Base-by-base conservation (phyloP, 2,888 invertebrate genomes). In the Hermaeophaga mercurialis region DNA sequence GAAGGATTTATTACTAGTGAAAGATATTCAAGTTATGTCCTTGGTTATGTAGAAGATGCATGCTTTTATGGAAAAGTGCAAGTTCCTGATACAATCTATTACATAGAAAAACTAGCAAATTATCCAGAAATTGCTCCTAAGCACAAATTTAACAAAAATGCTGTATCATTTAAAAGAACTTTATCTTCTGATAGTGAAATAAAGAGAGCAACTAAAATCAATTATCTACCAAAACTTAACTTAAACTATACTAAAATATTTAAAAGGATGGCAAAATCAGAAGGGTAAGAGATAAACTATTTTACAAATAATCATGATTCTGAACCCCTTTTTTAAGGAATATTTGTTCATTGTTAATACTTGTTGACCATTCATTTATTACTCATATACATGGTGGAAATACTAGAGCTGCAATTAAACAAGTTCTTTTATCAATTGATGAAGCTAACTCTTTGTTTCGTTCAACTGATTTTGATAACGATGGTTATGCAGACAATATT, bases 391-490 rank as follows among this genome's bases (percentile, higher is more conserved):
- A 80, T 36, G 78, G 80, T 57, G 75, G 78, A 3, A 80, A 80
- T 57, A 67, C 80, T 6, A 76, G 76, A 46, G 78, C 78, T 3
- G 81, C 78, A 1, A 78, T 81, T 1, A 66, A 75, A 18, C 72
- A 80, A 34, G 79, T 81, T 76, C 75, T 82, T 65, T 79, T 80
- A 14, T 78, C 82, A 0, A 75, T 82, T 1, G 79, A 81, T 1
- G 81, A 81, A 59, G 81, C 81, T 1, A 82, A 83, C 63, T 75
- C 81, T 2, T 79, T 83, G 54, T 82, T 82, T 59, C 78, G 83
- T 57, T 80, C 80, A 46, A 78, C 82, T 0, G 83, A 83, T 63
- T 82, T 83, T 56, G 78, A 83, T 61, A 79, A 80, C 34, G 81
- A 83, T 62, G 81, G 82, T 0, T 52, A 75, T 1, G 80, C 82